These are phyloP conservation scores for Coracopsis vasa DNA, from an alignment of 2,113 vertebrate species.

Conservation along the genomic window DNA sequence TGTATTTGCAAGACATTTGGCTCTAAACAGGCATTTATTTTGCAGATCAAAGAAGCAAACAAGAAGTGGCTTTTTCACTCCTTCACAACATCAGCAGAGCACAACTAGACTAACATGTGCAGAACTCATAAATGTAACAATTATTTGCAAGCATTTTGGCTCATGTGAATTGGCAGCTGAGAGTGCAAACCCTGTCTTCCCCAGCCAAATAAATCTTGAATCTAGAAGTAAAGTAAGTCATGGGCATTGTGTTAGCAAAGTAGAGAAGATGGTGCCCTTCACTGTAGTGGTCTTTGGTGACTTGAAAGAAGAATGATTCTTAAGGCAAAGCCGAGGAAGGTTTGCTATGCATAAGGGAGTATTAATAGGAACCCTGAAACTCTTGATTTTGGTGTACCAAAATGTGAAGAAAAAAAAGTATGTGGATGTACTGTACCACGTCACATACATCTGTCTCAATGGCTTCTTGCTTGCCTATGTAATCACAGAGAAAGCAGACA, in stretches of 20 bases:
- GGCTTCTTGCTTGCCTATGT: background rate
- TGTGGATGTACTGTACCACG: too few relatives aligned
- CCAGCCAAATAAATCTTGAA: background rate
- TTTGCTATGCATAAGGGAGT: background rate
- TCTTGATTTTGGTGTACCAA: background rate
- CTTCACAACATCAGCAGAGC: background rate
- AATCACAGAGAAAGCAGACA: background rate
- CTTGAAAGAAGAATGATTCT: background rate
- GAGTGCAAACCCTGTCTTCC: background rate
- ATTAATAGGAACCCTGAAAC: background rate
- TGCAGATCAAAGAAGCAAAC: background rate
- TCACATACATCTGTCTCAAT: fast-evolving
- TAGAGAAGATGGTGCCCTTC: background rate
- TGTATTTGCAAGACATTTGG: background rate
- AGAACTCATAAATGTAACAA: background rate
- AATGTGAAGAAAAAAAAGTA: background rate
- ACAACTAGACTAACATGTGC: background rate
- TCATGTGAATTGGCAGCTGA: background rate
- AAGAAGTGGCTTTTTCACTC: background rate
- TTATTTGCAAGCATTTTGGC: background rate
- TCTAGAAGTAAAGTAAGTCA: background rate
- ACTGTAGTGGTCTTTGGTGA: background rate
- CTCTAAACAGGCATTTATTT: background rate
- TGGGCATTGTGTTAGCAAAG: background rate
- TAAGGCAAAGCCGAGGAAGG: background rate